Percentiles rank a stretch among this genome's conserved stretches.
Conservation (phyloP, 1,140 invertebrate species). For the Pomacea maculata region DNA sequence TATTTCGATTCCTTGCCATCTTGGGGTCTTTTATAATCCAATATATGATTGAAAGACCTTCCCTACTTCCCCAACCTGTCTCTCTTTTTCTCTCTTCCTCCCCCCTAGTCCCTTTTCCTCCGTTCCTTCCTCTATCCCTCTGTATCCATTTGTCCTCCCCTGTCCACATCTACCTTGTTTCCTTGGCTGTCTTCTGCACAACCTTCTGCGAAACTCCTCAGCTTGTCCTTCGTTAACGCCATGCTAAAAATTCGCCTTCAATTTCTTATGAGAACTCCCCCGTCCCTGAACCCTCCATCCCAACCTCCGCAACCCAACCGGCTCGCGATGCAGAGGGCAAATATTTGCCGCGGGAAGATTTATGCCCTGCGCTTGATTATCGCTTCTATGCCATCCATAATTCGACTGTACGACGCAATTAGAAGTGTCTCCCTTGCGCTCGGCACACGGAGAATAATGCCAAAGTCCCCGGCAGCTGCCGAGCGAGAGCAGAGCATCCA, state of each 20-base stretch:
- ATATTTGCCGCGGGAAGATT: slow-evolving; percentile 21
- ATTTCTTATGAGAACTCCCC: not conserved
- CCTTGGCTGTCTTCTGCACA: not conserved
- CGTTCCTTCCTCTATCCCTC: not conserved
- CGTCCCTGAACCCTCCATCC: not conserved
- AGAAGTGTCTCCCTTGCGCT: slow-evolving; percentile 12
- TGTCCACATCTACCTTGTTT: not conserved
- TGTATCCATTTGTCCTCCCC: not conserved
- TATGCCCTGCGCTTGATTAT: slow-evolving; percentile 19
- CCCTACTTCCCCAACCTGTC: not conserved
- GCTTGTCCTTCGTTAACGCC: too few relatives aligned
- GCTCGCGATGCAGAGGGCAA: slow-evolving; percentile 11
- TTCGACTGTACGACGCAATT: slow-evolving; percentile 18
- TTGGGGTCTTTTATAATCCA: not conserved
- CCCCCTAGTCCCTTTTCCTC: not conserved
- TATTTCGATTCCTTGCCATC: not conserved
- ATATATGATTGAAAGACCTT: not conserved
- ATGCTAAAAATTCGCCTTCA: too few relatives aligned
- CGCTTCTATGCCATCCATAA: slow-evolving; percentile 25
- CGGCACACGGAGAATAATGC: not conserved
- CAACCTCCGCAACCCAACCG: not conserved
- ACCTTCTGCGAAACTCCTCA: too few relatives aligned
- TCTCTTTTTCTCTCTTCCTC: not conserved
- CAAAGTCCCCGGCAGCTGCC: slow-evolving; percentile 5
- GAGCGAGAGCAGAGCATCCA: not conserved